These are phyloP conservation scores for Diadema setosum DNA, from an alignment of 35 echinoderm and acorn worm species.

Conservation along the genomic window DNA sequence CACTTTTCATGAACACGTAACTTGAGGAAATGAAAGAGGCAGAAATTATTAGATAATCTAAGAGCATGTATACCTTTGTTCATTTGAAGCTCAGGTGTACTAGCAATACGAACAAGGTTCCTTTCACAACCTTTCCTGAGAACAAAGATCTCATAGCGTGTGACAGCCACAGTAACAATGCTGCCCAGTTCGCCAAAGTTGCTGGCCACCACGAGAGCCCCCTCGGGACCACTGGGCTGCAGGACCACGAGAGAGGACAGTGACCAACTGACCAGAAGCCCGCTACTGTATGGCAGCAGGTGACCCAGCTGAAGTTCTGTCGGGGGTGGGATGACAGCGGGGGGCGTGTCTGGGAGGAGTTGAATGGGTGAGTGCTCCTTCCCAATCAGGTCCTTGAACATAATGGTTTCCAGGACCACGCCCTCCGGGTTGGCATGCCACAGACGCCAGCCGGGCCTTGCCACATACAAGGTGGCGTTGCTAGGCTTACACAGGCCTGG, in stretches of 20 bases:
- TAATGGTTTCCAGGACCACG: constrained; percentile 60
- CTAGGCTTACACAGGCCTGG: constrained; percentile 75
- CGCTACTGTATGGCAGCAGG: constrained; percentile 30
- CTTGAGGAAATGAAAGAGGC: too few species aligned
- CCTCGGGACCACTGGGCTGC: constrained; percentile 38
- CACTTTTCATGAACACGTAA: too few species aligned
- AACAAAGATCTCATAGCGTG: constrained; percentile 79
- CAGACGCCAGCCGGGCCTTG: constrained; percentile 71
- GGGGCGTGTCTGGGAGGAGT: constrained; percentile 45
- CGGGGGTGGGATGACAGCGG: neutral
- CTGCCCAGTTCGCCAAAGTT: constrained; percentile 65
- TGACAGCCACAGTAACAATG: constrained; percentile 57
- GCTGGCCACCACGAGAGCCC: constrained; percentile 38
- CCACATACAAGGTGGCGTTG: constrained; percentile 64
- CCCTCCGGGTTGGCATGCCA: constrained; percentile 72
- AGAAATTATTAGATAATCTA: too few species aligned
- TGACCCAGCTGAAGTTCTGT: constrained; percentile 73
- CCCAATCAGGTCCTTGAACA: constrained; percentile 63
- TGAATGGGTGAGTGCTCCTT: constrained; percentile 28
- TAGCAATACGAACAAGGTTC: constrained; percentile 62
- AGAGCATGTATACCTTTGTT: constrained; percentile 63
- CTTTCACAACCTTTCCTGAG: constrained; percentile 54
- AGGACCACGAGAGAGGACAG: constrained; percentile 68
- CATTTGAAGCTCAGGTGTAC: constrained; percentile 29
- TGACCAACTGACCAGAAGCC: constrained; percentile 58